Percentiles rank a stretch among this genome's conserved stretches.
Conservation (phyloP, 2,797 vertebrate genomes). For the Phrynocephalus guinanensis region DNA sequence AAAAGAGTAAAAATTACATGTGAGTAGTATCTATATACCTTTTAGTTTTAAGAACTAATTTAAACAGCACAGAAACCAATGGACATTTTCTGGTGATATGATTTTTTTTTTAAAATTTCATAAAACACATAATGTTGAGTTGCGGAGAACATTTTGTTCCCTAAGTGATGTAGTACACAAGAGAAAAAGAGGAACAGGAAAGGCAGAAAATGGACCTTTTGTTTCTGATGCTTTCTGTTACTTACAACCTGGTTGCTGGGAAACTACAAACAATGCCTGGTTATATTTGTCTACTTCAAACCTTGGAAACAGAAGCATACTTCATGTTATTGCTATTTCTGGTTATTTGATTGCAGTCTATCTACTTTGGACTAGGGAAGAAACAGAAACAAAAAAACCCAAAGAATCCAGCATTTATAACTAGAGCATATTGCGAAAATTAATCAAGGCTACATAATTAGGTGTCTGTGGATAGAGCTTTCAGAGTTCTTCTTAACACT, state of each 20-base stretch:
- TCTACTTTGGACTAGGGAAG: neutral
- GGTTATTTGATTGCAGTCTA: neutral
- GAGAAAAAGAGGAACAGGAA: neutral
- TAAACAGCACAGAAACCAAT: neutral
- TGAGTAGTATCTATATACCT: neutral
- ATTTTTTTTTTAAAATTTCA: no score
- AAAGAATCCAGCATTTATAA: neutral
- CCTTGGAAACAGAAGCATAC: slow-evolving; percentile 1
- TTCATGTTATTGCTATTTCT: neutral
- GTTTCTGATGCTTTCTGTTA: slow-evolving; percentile 9
- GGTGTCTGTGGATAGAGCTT: neutral
- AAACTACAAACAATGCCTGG: neutral
- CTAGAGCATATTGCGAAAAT: neutral
- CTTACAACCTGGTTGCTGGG: slow-evolving; percentile 16
- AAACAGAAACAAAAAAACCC: no score
- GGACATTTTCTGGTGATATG: neutral
- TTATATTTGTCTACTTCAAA: neutral
- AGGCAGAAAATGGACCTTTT: slow-evolving; percentile 25
- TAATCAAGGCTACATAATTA: neutral
- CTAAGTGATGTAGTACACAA: neutral
- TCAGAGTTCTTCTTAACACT: no score
- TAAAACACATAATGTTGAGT: neutral
- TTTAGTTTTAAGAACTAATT: neutral
- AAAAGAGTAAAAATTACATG: neutral
- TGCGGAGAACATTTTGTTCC: neutral